Conservation (phyloP, 2,888 invertebrate genomes). For the Eupithecia centaureata region DNA sequence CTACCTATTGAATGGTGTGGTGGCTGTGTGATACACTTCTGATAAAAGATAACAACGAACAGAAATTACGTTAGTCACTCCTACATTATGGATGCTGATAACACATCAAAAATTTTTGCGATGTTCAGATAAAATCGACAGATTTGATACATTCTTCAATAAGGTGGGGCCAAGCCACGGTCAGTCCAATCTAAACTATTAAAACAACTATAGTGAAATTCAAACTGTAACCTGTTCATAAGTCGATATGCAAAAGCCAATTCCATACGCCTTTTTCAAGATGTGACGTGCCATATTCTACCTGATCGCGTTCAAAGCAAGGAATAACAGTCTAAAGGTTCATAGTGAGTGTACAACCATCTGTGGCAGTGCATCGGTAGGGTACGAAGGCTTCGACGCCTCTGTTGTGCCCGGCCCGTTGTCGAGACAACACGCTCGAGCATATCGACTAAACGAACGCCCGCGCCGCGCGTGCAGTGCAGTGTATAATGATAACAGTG, state of each 20-base stretch:
- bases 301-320: neutral
- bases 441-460: constrained; percentile 53
- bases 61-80: constrained; percentile 19
- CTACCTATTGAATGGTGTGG: neutral
- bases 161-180: neutral
- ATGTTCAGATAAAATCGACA: neutral
- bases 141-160: neutral
- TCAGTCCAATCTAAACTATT: neutral
- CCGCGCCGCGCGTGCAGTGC: constrained; percentile 52
- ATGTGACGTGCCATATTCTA: neutral
- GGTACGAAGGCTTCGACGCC: constrained; percentile 58
- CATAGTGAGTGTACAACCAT: constrained; percentile 45
- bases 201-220: neutral
- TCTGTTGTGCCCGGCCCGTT: constrained; percentile 77
- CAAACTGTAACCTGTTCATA: neutral
- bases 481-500: constrained; percentile 72
- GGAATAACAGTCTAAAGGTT: neutral
- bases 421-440: constrained; percentile 67
- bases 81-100: constrained; percentile 16
- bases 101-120: constrained; percentile 7
- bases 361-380: constrained; percentile 60
- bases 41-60: constrained; percentile 22
- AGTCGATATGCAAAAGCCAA: neutral
- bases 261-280: neutral
- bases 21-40: constrained; percentile 3